A percentile compares a stretch with the other conserved stretches of the same genome.
phyloP scores from a whole-genome alignment of 2,797 vertebrate species.

The Melanogrammus aeglefinus region DNA sequence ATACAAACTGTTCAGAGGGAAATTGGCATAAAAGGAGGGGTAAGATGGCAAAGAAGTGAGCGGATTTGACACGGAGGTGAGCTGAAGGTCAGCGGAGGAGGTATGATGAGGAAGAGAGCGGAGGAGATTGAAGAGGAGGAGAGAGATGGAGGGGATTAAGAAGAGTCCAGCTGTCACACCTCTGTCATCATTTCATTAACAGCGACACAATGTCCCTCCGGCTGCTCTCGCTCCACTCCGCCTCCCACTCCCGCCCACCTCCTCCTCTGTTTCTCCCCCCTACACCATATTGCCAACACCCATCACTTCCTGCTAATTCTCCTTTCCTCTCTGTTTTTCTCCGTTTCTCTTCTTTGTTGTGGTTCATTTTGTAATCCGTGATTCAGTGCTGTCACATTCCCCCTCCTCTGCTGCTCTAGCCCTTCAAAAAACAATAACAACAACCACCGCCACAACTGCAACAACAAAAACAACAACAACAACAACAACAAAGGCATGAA shows the following conservation, averaged over 20 bases:
- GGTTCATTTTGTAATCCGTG: background rate
- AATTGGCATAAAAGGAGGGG: slow-evolving; percentile 3
- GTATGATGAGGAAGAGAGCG: slow-evolving; percentile 1
- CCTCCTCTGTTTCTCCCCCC: background rate
- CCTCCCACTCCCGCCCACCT: background rate
- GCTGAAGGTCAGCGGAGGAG: slow-evolving; percentile 45
- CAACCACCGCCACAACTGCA: slow-evolving; percentile 14
- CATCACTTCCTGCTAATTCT: background rate
- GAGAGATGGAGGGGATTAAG: background rate
- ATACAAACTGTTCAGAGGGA: slow-evolving; percentile 22
- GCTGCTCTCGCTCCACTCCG: background rate
- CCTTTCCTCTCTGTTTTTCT: background rate
- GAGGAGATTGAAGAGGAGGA: slow-evolving; percentile 8
- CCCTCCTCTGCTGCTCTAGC: background rate
- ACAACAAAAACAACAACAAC: slow-evolving; percentile 27
- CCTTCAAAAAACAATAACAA: background rate
- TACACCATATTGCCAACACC: background rate
- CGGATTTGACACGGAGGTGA: slow-evolving; percentile 47
- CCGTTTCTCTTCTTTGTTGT: background rate
- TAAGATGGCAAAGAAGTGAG: slow-evolving; percentile 24
- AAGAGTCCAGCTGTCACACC: slow-evolving; percentile 10
- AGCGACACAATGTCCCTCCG: background rate
- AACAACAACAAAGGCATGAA: slow-evolving; percentile 41
- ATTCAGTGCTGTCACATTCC: background rate
- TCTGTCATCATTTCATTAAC: slow-evolving; percentile 55